A percentile compares a stretch with the other conserved stretches of the same genome.
These are phyloP conservation scores for Patiria pectinifera DNA, from an alignment of 53 echinoderm and acorn worm genomes.

Conservation along the genomic window DNA sequence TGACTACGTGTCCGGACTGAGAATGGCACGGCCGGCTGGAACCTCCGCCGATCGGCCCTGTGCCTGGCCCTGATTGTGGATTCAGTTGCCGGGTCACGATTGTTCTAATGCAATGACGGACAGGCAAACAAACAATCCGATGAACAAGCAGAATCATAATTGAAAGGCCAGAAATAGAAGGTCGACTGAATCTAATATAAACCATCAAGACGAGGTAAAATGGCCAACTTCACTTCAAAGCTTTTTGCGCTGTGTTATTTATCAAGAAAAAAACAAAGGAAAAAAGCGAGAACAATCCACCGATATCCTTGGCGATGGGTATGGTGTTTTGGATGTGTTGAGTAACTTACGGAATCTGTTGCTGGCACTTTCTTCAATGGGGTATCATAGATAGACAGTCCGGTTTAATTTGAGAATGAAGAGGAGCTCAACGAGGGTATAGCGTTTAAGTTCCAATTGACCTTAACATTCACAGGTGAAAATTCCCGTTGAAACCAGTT, in stretches of 20 bases:
- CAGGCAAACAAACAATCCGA: slow-evolving; percentile 60
- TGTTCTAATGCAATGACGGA: slow-evolving; percentile 33
- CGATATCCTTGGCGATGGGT: too few species aligned
- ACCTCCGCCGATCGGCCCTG: not conserved
- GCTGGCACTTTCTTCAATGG: too few species aligned
- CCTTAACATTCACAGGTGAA: too few species aligned
- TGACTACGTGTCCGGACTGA: slow-evolving; percentile 38
- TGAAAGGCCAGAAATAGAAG: slow-evolving; percentile 23
- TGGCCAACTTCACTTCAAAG: not conserved
- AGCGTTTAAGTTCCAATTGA: too few species aligned
- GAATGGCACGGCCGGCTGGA: slow-evolving; percentile 10
- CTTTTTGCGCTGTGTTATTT: not conserved
- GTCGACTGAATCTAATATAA: not conserved
- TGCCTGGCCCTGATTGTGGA: slow-evolving; percentile 22
- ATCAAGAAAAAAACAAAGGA: too few species aligned
- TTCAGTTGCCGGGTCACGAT: slow-evolving; percentile 50
- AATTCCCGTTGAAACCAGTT: too few species aligned
- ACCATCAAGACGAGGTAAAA: not conserved
- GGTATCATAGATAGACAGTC: too few species aligned
- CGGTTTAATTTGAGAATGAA: too few species aligned
- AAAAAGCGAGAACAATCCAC: too few species aligned
- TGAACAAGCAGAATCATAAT: slow-evolving; percentile 38
- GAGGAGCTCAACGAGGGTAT: too few species aligned
- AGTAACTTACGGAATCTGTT: too few species aligned
- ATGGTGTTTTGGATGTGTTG: too few species aligned